Base-by-base conservation (phyloP, 2,113 vertebrate genomes). In the Lycocorax pyrrhopterus region DNA sequence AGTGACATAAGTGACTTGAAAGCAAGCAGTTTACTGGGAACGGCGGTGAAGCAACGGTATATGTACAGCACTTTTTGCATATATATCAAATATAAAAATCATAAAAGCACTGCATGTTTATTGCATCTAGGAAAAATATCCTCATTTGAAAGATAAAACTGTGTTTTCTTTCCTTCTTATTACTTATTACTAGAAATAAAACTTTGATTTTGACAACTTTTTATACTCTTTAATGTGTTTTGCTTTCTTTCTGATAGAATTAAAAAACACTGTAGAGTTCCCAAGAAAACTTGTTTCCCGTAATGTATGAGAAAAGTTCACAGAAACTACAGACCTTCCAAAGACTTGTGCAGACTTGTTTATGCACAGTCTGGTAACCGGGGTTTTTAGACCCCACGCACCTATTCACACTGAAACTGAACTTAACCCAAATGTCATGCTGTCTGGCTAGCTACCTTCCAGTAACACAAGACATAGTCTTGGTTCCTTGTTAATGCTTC, bases 291-390 rank as follows among this genome's bases (percentile, higher is more conserved):
- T 52, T 39, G 6, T 51, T 95, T 85, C 53, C 46, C 90, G 84
- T 63, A 55, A 88, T n/a, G 63, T 35, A 83, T 12, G 51, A 80
- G 59, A 84, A 75, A 60, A 53, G 29, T 44, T 84, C 55, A 73
- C 53, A 69, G 51, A 87, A 94, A 58, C 55, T 62, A 84, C 67
- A 92, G 63, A 66, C 51, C n/a, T 75, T 78, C 56, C 64, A 56
- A 84, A 78, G 47, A 87, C 83, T 92, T 87, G 90, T 32, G 30
- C 82, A 90, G 89, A 90, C 64, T 69, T 86, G 86, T 84, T 90
- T 74, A 80, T 37, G 59, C 64, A 86, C 53, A 55, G 73, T 63
- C 63, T 88, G 76, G 26, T 30, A 88, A 60, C 11, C 0, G 6
- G 39, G 41, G 12, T 43, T 90, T 90, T 92, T 32, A 89, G 76